Conservation (phyloP, 2,888 invertebrate genomes). For the Microchrysa polita region DNA sequence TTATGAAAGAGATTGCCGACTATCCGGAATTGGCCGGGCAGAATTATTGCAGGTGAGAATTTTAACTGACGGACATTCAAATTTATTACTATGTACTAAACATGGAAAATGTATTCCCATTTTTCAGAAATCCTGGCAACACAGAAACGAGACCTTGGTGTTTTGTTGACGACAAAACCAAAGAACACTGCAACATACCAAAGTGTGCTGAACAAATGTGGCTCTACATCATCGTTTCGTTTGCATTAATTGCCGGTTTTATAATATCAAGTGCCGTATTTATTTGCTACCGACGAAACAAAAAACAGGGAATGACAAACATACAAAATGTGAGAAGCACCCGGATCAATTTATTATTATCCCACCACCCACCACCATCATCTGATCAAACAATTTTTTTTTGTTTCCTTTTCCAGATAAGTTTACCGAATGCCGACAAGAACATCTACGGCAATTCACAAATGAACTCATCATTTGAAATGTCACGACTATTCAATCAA, state of each 20-base stretch:
- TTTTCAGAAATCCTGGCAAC: conserved; percentile 84
- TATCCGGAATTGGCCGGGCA: conserved; percentile 89
- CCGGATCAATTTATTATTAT: not conserved
- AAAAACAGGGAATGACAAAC: conserved; percentile 70
- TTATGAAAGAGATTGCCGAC: conserved; percentile 79
- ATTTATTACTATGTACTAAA: not conserved
- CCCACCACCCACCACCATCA: no score
- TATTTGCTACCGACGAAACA: conserved; percentile 71
- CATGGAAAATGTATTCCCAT: conserved; percentile 12
- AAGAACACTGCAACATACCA: conserved; percentile 85
- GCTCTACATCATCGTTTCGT: conserved; percentile 79
- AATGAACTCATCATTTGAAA: conserved; percentile 82
- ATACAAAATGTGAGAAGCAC: conserved; percentile 68
- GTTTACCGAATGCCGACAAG: conserved; percentile 77
- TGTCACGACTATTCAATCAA: conserved; percentile 75
- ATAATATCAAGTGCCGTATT: conserved; percentile 69
- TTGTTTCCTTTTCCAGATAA: conserved; percentile 64
- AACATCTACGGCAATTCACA: conserved; percentile 85
- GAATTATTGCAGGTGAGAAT: conserved; percentile 74
- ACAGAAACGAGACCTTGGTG: conserved; percentile 90
- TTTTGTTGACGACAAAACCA: conserved; percentile 75
- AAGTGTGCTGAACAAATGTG: conserved; percentile 88
- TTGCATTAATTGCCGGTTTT: conserved; percentile 67
- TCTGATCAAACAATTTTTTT: not conserved
- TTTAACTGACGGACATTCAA: not conserved